These are phyloP conservation scores for Dysdera silvatica DNA, from an alignment of 1,140 invertebrate species.

Conservation along the genomic window DNA sequence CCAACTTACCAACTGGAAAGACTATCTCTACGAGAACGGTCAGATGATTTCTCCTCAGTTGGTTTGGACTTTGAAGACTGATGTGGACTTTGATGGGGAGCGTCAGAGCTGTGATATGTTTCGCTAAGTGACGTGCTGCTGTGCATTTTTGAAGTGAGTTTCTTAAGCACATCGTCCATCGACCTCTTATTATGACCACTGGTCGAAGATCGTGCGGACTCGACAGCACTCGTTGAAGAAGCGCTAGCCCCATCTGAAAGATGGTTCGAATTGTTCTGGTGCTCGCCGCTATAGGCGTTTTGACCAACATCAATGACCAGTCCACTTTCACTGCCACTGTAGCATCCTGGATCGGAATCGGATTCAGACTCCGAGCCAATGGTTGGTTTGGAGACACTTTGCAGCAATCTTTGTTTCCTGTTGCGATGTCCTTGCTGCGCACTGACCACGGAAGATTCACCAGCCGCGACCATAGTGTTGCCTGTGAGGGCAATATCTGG, in stretches of 20 bases:
- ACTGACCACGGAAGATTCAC: not conserved
- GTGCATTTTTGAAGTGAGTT: constrained; percentile 69
- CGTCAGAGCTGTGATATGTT: not conserved
- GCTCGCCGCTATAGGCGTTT: constrained; percentile 43
- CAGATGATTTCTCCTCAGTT: too few species aligned
- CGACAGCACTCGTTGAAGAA: constrained; percentile 9
- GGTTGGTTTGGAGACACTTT: constrained; percentile 13
- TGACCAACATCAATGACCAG: constrained; percentile 45
- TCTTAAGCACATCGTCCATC: constrained; percentile 80
- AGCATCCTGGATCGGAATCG: constrained; percentile 43
- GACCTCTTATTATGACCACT: constrained; percentile 42
- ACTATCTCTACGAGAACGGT: too few species aligned
- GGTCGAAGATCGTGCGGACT: constrained; percentile 6
- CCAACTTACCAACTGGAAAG: too few species aligned
- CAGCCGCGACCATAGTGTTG: not conserved
- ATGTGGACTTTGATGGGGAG: too few species aligned
- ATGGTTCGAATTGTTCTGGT: constrained; percentile 42
- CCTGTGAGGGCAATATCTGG: not conserved
- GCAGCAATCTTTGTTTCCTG: constrained; percentile 24
- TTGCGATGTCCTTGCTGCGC: not conserved
- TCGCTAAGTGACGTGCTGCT: constrained; percentile 51
- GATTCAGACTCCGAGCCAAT: constrained; percentile 23
- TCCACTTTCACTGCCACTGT: constrained; percentile 35
- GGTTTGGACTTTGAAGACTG: too few species aligned
- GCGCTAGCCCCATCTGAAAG: not conserved